Base-by-base conservation (phyloP, 2,888 invertebrate genomes). In the Ormyrus pomaceus region DNA sequence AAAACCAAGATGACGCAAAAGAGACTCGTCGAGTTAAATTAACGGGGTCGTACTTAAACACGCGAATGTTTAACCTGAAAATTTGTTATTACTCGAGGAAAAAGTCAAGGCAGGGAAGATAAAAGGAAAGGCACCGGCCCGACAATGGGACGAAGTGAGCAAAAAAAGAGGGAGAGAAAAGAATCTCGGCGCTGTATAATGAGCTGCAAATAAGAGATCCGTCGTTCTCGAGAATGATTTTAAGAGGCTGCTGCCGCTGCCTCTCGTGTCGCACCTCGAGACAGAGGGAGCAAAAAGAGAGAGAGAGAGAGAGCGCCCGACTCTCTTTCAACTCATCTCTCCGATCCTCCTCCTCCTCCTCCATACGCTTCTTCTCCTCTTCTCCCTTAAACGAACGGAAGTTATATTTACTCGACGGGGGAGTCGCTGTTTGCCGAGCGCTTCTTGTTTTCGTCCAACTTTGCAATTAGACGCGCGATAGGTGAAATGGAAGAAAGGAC, bases 151-250 rank as follows among this genome's bases (percentile, higher is more conserved):
- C 56, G 61, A 55, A 72, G 62, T 45, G 73, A 73, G 72, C 53
- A 55, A 62, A 79, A 72, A 66, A 59, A 65, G 75, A 50, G 55
- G n/a, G 13, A 48, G 71, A 11, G 10, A 34, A 34, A 56, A 79
- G 68, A 80, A 75, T 79, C 65, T 55, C 19, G 84, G 81, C 68
- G 56, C 34, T 61, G 69, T 61, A 86, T 89, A 89, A 89, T 87
- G 88, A 89, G 86, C 86, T 88, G 88, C 89, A 89, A 89, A 89
- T 88, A 89, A 86, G 84, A 83, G 84, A 84, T 84, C 79, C 76
- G 19, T 7, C 61, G 6, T 69, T 61, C 68, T 59, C 9, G 50
- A 69, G 74, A 76, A 76, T 51, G 53, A 76, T 75, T 83, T 79
- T 74, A 79, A 80, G 83, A 80, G 75, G 81, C 82, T 77, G 61